Conservation (phyloP, 2,888 invertebrate genomes). For the Cryptops parisi region DNA sequence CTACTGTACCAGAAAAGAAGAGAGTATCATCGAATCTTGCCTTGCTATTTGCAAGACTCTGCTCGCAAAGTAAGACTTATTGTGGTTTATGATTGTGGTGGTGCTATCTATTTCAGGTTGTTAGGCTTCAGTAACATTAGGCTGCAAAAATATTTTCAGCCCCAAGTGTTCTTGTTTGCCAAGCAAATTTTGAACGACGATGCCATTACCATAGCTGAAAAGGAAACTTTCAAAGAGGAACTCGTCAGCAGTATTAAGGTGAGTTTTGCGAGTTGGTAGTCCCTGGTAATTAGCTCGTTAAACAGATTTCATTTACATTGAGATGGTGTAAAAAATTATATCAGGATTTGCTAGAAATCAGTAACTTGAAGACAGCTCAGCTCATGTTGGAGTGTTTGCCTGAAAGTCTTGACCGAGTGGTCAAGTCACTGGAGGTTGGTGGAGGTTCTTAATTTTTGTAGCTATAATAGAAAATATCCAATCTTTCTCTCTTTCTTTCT, state of each 20-base stretch:
- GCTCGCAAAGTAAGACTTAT: conserved; percentile 39
- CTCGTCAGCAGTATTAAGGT: conserved; percentile 29
- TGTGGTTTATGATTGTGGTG: too few species aligned
- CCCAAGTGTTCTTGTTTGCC: conserved; percentile 43
- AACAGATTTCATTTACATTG: too few species aligned
- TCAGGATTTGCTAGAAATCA: conserved; percentile 43
- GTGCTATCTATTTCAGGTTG: too few species aligned
- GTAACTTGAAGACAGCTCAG: conserved; percentile 46
- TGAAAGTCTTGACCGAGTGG: conserved; percentile 26
- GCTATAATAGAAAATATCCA: too few species aligned
- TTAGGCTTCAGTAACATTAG: too few species aligned
- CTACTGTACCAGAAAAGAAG: conserved; percentile 46
- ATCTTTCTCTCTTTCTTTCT: too few species aligned
- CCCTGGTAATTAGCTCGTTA: too few species aligned
- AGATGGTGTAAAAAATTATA: too few species aligned
- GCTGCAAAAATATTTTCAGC: conserved; percentile 23
- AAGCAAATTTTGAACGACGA: conserved; percentile 32
- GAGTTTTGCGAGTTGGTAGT: too few species aligned
- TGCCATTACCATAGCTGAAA: conserved; percentile 26
- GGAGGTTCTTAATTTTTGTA: too few species aligned
- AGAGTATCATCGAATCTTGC: conserved; percentile 47
- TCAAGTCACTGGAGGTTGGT: neutral
- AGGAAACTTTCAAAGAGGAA: conserved; percentile 27
- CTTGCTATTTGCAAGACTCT: conserved; percentile 50
- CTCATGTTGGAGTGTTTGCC: conserved; percentile 45